Evolutionary conservation across 2,113 vertebrate genomes (phyloP), one percentile per base, ranked within the genome.

Genomic region (Gadus macrocephalus): DNA sequence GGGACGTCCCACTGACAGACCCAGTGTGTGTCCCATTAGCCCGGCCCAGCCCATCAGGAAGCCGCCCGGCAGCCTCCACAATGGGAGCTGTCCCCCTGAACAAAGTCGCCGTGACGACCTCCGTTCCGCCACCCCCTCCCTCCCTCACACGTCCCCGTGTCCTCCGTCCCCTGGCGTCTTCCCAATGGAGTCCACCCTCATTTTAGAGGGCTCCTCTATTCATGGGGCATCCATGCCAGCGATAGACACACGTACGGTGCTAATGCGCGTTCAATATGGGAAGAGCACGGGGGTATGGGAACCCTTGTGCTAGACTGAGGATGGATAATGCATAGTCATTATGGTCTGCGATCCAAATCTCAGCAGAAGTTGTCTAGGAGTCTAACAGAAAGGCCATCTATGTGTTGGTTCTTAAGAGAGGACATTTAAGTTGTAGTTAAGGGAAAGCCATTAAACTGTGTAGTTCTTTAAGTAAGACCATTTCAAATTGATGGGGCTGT

Each of bases 81-180:
- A 92, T 85, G 76, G 85, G 76, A 81, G 73, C 63, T 68, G 67
- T 79, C 80, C 72, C 22, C 3, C 22, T 15, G 66, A 49, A 86
- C 86, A 91, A 92, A 92, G 85, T 89, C 83, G 76, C 80, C 86
- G 84, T 92, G 91, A 93, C 90, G 87, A 90, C 90, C 89, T 86
- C 86, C 68, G 49, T 49, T 49, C 83, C 74, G 68, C 15, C 12
- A 25, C 55, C 61, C 64, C 72, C 74, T 27, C 12, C 25, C 9
- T 15, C 62, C 2, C 62, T 25, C 15, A 12, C 15, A 22, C 11
- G 12, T 15, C 25, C 62, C 62, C 31, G 15, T 20, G 15, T 38
- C 9, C 64, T 15, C 25, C 22, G 62, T 83, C 77, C 70, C 31
- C 62, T 27, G 84, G 73, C 79, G 65, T 76, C 73, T 78, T 86